These are phyloP conservation scores for Cygnus olor DNA, from an alignment of 2,797 vertebrate species.

Conservation along the genomic window DNA sequence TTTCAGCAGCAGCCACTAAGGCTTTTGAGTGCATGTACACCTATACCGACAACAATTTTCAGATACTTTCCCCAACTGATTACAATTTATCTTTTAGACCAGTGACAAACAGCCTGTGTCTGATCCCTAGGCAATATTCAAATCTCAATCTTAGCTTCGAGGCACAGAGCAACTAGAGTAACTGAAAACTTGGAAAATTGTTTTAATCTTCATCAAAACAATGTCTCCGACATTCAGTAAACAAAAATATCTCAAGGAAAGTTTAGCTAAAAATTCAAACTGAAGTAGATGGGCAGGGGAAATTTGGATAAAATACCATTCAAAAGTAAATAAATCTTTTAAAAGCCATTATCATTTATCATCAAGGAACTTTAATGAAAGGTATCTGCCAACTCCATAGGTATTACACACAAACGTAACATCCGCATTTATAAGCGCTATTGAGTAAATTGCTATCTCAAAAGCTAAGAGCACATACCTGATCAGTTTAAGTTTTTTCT, in stretches of 20 bases:
- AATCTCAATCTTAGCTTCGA: not conserved
- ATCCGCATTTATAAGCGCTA: not conserved
- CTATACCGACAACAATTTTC: not conserved
- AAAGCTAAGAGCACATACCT: too few relatives aligned
- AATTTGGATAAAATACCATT: not conserved
- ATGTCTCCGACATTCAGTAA: not conserved
- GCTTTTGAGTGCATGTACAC: rapidly evolving
- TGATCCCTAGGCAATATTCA: not conserved
- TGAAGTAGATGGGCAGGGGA: not conserved
- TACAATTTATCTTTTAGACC: not conserved
- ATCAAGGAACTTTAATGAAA: not conserved
- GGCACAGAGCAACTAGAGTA: not conserved
- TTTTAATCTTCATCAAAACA: not conserved
- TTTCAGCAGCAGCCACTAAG: not conserved
- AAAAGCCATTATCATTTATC: not conserved
- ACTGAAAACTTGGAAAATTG: not conserved
- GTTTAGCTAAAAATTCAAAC: not conserved
- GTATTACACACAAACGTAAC: not conserved
- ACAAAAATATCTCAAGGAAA: not conserved
- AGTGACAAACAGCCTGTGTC: not conserved
- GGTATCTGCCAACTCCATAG: not conserved
- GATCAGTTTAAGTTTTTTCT: not conserved
- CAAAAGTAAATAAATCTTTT: not conserved
- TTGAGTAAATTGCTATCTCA: not conserved
- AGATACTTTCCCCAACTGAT: not conserved